Percentiles rank a stretch among this genome's conserved stretches.
Conservation (phyloP, 2,797 vertebrate genomes). For the Takifugu rubripes region DNA sequence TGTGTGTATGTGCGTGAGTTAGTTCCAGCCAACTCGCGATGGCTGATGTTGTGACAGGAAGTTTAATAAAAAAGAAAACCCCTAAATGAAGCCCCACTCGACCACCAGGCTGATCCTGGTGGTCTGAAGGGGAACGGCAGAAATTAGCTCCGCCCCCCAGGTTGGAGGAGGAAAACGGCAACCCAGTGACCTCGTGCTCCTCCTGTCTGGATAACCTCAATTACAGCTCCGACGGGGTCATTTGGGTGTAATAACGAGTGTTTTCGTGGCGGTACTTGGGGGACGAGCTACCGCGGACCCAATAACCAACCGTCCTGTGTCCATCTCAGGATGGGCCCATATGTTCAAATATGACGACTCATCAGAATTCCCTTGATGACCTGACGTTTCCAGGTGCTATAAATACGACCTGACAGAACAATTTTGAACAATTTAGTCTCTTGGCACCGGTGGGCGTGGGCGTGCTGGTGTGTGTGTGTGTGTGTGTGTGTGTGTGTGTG, state of each 20-base stretch:
- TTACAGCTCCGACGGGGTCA: background rate
- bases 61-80: too few relatives aligned
- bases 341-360: conserved; percentile 61
- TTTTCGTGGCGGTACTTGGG: too few relatives aligned
- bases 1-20: conserved; percentile 9
- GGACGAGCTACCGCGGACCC: too few relatives aligned
- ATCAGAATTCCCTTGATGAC: conserved; percentile 71
- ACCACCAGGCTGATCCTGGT: too few relatives aligned
- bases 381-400: conserved; percentile 48
- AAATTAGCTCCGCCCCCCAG: conserved; percentile 1
- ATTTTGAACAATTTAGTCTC: conserved; percentile 65
- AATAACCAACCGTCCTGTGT: too few relatives aligned
- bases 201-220: conserved; percentile 5
- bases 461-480: conserved; percentile 19
- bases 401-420: conserved; percentile 63
- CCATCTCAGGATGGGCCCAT: too few relatives aligned
- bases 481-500: background rate
- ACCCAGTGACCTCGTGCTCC: background rate
- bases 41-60: too few relatives aligned
- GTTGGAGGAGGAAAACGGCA: conserved; percentile 11
- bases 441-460: conserved; percentile 36
- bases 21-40: too few relatives aligned
- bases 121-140: background rate
- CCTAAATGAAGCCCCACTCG: too few relatives aligned
- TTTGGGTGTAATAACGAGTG: background rate